Percentiles rank a stretch among this genome's conserved stretches.
Evolutionary conservation across 2,888 invertebrate species (phyloP).

Genomic region (Autographa pulchrina): DNA sequence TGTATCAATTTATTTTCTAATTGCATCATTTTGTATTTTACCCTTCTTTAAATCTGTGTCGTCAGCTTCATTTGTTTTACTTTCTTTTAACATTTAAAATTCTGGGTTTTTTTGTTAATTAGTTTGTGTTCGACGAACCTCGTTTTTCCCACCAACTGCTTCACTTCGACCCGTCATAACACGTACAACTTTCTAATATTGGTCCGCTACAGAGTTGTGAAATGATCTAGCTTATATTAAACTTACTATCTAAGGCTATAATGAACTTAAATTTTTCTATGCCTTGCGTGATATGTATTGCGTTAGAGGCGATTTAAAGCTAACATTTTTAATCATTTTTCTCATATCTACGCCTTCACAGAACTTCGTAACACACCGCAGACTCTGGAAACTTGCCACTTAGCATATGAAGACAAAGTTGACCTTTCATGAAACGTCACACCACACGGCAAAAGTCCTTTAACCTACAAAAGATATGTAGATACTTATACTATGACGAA

Average conservation of each 20-base stretch:
- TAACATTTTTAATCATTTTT: constrained; percentile 71
- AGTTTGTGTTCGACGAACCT: constrained; percentile 32
- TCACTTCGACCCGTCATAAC: constrained; percentile 76
- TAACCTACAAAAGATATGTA: constrained; percentile 69
- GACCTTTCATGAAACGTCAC: constrained; percentile 61
- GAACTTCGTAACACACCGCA: constrained; percentile 60
- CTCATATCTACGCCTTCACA: constrained; percentile 67
- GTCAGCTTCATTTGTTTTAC: constrained; percentile 33
- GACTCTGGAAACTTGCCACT: constrained; percentile 64
- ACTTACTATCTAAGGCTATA: constrained; percentile 81
- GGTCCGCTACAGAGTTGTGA: constrained; percentile 89
- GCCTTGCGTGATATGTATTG: constrained; percentile 89
- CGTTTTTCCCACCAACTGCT: constrained; percentile 39
- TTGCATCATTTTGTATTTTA: constrained; percentile 47
- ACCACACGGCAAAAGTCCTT: constrained; percentile 68
- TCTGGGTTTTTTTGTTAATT: constrained; percentile 30
- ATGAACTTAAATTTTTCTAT: constrained; percentile 85
- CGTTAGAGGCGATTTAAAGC: constrained; percentile 86
- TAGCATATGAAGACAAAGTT: constrained; percentile 69
- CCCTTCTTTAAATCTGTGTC: constrained; percentile 47
- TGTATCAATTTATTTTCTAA: constrained; percentile 28
- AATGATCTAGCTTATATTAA: constrained; percentile 85
- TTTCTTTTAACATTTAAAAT: constrained; percentile 23
- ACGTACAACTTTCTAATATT: constrained; percentile 89
- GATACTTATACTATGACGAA: constrained; percentile 77